Conservation (phyloP, 2,888 invertebrate genomes). For the Lottia gigantea region DNA sequence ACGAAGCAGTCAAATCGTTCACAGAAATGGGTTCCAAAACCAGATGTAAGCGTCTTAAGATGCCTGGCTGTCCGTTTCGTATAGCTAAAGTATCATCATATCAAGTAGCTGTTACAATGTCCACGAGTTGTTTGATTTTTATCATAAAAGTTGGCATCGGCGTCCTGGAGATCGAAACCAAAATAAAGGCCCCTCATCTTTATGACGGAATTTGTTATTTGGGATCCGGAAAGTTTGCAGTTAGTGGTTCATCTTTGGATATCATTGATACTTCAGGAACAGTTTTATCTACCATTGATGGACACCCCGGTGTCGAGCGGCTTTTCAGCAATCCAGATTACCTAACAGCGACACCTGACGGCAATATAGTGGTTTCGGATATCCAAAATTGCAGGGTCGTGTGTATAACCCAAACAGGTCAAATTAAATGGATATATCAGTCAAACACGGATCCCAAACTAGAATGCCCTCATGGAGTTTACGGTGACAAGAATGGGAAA, state of each 20-base stretch:
- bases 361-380: not conserved
- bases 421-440: not conserved
- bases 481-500: not conserved
- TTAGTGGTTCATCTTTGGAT: not conserved
- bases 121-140: not conserved
- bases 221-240: slow-evolving; percentile 2
- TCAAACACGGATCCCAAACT: not conserved
- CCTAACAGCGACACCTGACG: not conserved
- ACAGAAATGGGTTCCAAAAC: not conserved
- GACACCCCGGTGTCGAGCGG: not conserved
- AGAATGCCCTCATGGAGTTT: not conserved
- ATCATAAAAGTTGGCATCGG: not conserved
- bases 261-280: not conserved
- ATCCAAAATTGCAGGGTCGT: not conserved
- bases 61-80: not conserved
- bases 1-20: slow-evolving; percentile 1
- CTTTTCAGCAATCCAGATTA: slow-evolving; percentile 2
- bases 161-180: not conserved
- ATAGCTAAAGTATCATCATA: not conserved
- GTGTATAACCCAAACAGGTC: not conserved
- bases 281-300: not conserved
- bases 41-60: not conserved
- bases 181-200: not conserved
- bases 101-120: slow-evolving; percentile 2
- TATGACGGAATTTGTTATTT: slow-evolving; percentile 6